Evolutionary conservation across 1,140 invertebrate species (phyloP), one percentile per base, ranked within the genome.

Genomic region (Theocolax elegans): DNA sequence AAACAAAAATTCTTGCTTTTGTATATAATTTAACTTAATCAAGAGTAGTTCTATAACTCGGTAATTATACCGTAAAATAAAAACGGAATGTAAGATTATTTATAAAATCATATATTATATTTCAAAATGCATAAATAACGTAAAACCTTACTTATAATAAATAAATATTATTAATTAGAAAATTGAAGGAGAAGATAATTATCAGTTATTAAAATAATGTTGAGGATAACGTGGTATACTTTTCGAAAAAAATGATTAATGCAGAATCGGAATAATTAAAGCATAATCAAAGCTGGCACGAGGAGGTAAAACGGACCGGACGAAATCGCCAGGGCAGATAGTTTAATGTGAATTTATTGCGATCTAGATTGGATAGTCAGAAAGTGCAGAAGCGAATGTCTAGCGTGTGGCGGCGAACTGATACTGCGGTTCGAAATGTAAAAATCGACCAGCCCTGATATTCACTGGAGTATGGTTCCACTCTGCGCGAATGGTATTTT

Each of bases 291-390:
- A 68, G 29, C 59, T 38, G 58, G 59, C 58, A 54, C 19, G 23
- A 54, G 31, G 17, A 38, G 62, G 23, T 23, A 17, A 19, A 62
- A 60, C 40, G 35, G 58, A 21, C 67, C 4, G n/a, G n/a, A n/a
- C n/a, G n/a, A n/a, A 51, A 70, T 69, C 58, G 35, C 49, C 35
- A 70, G 73, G 71, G 76, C 77, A 80, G 82, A 85, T 85, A 85
- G 83, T 83, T 85, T 85, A 85, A 85, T 85, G 82, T 84, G 82
- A 82, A 85, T 85, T 83, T 85, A 85, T 84, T 83, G 79, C 81
- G 76, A 84, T 85, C 82, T 79, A 81, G 83, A 84, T 82, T 79
- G 71, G 74, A 56, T 73, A 78, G 77, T 75, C 78, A 79, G 81
- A 79, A 80, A 81, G 76, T 79, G 75, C 75, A 82, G 81, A 80